Conservation (phyloP, 1,140 invertebrate species). For the Cotesia vestalis region DNA sequence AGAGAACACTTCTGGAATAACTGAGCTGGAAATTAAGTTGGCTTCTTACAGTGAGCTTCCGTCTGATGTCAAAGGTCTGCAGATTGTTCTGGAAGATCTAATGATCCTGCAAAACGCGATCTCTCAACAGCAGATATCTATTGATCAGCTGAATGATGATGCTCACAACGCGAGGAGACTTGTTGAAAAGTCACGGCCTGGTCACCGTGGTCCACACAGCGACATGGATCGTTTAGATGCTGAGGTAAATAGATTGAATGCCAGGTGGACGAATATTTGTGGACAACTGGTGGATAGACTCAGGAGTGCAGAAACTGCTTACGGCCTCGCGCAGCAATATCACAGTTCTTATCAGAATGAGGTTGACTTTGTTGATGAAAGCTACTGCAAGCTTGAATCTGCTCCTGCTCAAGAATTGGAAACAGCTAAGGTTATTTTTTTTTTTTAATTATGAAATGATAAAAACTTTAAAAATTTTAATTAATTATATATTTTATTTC, state of each 20-base stretch:
- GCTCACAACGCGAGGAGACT: conserved; percentile 85
- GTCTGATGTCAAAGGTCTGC: conserved; percentile 79
- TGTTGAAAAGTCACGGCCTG: conserved; percentile 83
- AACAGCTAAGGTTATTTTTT: conserved; percentile 76
- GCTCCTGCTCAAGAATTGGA: conserved; percentile 78
- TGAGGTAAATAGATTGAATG: conserved; percentile 87
- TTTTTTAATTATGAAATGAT: not conserved
- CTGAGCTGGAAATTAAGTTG: conserved; percentile 91
- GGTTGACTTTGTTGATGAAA: conserved; percentile 86
- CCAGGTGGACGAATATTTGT: conserved; percentile 91
- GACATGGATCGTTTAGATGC: conserved; percentile 95
- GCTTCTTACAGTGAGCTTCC: conserved; percentile 85
- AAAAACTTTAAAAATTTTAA: not conserved
- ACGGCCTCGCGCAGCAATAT: conserved; percentile 86
- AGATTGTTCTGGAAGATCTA: conserved; percentile 78
- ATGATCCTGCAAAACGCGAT: conserved; percentile 83
- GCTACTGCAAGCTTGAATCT: conserved; percentile 77
- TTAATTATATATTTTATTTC: conserved; percentile 46
- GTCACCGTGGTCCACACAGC: conserved; percentile 73
- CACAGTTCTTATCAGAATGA: conserved; percentile 86
- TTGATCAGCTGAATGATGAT: conserved; percentile 92
- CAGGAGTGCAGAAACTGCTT: conserved; percentile 85
- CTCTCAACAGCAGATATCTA: conserved; percentile 82
- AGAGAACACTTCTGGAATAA: conserved; percentile 87
- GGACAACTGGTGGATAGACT: conserved; percentile 90